Conservation (phyloP, 92 coral and sea anemone genomes). For the Porites cylindrica region DNA sequence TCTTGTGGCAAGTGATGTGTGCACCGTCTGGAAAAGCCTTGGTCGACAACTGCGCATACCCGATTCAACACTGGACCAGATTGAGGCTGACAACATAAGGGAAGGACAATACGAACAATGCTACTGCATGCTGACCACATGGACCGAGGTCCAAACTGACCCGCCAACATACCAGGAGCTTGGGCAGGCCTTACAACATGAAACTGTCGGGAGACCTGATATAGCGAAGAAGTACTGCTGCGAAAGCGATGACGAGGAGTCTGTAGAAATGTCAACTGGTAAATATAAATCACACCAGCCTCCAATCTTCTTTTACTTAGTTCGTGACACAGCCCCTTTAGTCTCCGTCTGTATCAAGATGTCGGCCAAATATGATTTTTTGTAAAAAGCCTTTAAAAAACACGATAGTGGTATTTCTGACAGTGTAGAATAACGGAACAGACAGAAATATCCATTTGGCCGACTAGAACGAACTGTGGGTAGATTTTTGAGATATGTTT, state of each 20-base stretch:
- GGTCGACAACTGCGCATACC: slow-evolving; percentile 40
- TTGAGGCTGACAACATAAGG: slow-evolving; percentile 20
- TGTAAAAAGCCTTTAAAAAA: too few species aligned
- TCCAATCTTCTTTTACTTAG: too few species aligned
- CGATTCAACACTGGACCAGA: slow-evolving; percentile 37
- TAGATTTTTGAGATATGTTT: too few species aligned
- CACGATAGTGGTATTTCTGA: too few species aligned
- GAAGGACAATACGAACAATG: slow-evolving; percentile 41
- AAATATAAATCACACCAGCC: background rate
- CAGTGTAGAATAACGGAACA: too few species aligned
- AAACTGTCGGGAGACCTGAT: slow-evolving; percentile 26
- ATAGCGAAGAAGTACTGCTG: slow-evolving; percentile 38
- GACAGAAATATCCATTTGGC: too few species aligned
- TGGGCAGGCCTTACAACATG: slow-evolving; percentile 39
- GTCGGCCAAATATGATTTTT: too few species aligned
- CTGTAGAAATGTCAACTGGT: slow-evolving; percentile 9
- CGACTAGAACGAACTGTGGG: too few species aligned
- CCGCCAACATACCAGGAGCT: slow-evolving; percentile 35
- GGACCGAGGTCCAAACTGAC: slow-evolving; percentile 29
- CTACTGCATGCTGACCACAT: slow-evolving; percentile 40
- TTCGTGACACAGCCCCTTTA: too few species aligned
- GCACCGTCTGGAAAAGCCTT: slow-evolving; percentile 33
- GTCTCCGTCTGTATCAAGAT: too few species aligned
- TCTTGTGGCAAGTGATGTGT: slow-evolving; percentile 1
- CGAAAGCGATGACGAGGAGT: background rate